phyloP scores from a whole-genome alignment of 2,888 invertebrate genomes.

The Callimorpha dominula region DNA sequence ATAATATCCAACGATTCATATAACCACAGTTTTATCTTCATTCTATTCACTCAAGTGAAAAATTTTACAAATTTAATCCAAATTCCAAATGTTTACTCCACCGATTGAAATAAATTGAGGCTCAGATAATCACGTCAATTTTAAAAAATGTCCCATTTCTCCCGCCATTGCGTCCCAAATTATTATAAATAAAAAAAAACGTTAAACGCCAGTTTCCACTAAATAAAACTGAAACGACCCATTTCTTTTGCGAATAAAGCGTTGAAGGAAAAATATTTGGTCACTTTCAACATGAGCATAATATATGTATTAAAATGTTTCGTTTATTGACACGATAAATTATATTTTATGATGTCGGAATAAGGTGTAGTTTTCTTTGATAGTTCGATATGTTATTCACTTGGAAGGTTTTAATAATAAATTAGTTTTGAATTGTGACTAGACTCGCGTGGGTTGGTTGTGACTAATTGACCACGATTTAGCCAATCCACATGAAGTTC shows the following conservation, averaged over 20 bases:
- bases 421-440: slow-evolving; percentile 12
- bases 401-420: no score
- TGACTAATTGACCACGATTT: slow-evolving; percentile 26
- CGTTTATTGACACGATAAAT: slow-evolving; percentile 30
- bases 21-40: no score
- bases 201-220: slow-evolving; percentile 34
- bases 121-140: slow-evolving; percentile 26
- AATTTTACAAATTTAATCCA: neutral
- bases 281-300: slow-evolving; percentile 47
- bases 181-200: slow-evolving; percentile 39
- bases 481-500: neutral
- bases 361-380: slow-evolving; percentile 38
- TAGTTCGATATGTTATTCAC: slow-evolving; percentile 36
- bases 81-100: neutral
- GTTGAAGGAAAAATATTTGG: slow-evolving; percentile 65
- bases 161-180: slow-evolving; percentile 39
- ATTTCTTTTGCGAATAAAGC: slow-evolving; percentile 57
- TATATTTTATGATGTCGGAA: slow-evolving; percentile 12
- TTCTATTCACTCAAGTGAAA: no score
- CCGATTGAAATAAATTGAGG: slow-evolving; percentile 23
- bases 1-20: no score
- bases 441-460: slow-evolving; percentile 27
- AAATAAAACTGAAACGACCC: slow-evolving; percentile 41
- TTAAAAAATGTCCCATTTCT: slow-evolving; percentile 31
- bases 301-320: slow-evolving; percentile 31